Evolutionary conservation across 2,888 invertebrate genomes (phyloP).

Genomic region (Conomelus anceps): DNA sequence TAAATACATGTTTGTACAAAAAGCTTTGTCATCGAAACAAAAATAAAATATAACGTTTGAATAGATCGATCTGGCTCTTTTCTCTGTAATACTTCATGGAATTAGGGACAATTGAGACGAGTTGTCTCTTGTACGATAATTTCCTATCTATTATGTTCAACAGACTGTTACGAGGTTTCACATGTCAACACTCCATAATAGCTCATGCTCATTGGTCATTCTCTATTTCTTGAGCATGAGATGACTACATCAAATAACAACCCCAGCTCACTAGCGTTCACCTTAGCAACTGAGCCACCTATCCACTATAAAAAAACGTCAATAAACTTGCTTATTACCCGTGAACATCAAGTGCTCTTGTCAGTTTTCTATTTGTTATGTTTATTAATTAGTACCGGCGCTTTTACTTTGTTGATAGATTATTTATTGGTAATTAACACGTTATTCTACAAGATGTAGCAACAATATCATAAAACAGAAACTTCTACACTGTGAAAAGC

Average conservation of each 20-base stretch:
- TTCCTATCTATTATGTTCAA: no score
- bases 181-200: no score
- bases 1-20: no score
- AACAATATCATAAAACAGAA: background rate
- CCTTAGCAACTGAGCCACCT: background rate
- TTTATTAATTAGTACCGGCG: background rate
- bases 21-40: no score
- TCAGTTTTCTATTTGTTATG: background rate
- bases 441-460: background rate
- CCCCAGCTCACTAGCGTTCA: background rate
- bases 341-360: background rate
- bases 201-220: background rate
- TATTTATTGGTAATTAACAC: background rate
- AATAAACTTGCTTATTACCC: background rate
- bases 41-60: no score
- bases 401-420: background rate
- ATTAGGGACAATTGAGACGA: no score
- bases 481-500: no score
- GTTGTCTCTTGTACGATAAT: no score
- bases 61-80: no score
- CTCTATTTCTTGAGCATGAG: background rate
- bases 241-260: background rate
- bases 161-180: no score
- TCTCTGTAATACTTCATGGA: no score
- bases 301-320: background rate